These are phyloP conservation scores for Nothobranchius kuhntae DNA, from an alignment of 2,113 vertebrate species.

Conservation along the genomic window DNA sequence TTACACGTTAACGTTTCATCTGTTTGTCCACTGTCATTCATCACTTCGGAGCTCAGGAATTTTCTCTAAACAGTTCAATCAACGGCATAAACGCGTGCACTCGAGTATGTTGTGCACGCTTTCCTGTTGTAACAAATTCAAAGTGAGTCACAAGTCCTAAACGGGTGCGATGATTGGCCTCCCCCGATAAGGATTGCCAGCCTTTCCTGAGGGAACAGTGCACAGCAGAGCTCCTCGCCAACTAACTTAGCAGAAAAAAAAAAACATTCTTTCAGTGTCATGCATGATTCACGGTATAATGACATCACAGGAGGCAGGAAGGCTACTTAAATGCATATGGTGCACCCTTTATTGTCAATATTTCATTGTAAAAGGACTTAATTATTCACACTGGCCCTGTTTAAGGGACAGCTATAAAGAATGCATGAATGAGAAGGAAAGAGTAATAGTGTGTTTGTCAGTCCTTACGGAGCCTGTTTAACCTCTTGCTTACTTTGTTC, in stretches of 20 bases:
- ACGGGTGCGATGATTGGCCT: not conserved
- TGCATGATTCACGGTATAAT: slow-evolving; percentile 60
- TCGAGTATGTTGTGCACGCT: not conserved
- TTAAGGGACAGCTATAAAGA: slow-evolving; percentile 44
- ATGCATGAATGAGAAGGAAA: slow-evolving; percentile 27
- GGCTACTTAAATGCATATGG: slow-evolving; percentile 53
- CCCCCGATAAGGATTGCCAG: slow-evolving; percentile 1
- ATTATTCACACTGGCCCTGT: slow-evolving; percentile 61
- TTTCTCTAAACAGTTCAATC: not conserved
- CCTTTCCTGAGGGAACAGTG: slow-evolving; percentile 22
- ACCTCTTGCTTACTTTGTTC: slow-evolving; percentile 7
- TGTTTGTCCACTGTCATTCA: slow-evolving; percentile 8
- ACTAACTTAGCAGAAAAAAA: slow-evolving; percentile 42
- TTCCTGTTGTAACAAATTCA: not conserved
- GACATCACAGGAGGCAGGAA: slow-evolving; percentile 42
- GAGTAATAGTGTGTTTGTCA: slow-evolving; percentile 19
- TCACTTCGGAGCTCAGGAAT: slow-evolving; percentile 1
- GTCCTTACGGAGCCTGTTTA: slow-evolving; percentile 1
- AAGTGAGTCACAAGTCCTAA: not conserved
- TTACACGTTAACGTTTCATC: slow-evolving; percentile 24
- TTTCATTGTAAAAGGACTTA: slow-evolving; percentile 64
- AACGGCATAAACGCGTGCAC: not conserved
- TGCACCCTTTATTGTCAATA: slow-evolving; percentile 60
- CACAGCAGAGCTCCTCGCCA: slow-evolving; percentile 23
- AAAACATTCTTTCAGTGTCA: slow-evolving; percentile 37